phyloP scores from a whole-genome alignment of 2,113 vertebrate genomes.

The Empidonax traillii region DNA sequence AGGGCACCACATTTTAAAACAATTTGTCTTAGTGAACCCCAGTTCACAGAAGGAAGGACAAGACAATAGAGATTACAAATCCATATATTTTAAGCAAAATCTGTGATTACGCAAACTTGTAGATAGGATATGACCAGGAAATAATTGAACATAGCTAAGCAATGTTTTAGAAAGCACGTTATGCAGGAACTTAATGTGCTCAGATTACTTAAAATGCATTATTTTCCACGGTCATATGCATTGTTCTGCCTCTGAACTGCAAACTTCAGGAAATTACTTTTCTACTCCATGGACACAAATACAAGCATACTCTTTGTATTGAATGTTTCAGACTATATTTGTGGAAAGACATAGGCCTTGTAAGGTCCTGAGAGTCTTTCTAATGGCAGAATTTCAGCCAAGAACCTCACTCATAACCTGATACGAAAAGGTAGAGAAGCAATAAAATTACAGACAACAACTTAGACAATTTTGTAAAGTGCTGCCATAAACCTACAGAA shows the following conservation, averaged over 20 bases:
- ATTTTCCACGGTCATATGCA: background rate
- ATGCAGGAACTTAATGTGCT: background rate
- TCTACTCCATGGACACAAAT: background rate
- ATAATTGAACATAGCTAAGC: background rate
- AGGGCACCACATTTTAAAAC: background rate
- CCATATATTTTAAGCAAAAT: background rate
- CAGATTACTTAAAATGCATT: background rate
- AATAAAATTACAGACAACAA: background rate
- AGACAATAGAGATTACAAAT: background rate
- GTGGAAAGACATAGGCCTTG: background rate
- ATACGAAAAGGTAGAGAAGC: background rate
- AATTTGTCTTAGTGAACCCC: background rate
- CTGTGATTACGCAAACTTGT: background rate
- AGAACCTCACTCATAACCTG: background rate
- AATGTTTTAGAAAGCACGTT: background rate
- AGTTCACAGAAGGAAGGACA: background rate
- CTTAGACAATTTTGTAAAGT: background rate
- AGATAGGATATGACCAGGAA: background rate
- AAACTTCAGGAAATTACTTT: background rate
- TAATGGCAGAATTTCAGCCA: background rate
- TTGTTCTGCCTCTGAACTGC: background rate
- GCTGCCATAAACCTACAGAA: background rate
- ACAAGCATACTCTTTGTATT: background rate
- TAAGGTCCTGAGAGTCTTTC: background rate
- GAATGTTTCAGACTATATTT: background rate